Base-by-base conservation (phyloP, 2,888 invertebrate species). In the Euproctis similis region DNA sequence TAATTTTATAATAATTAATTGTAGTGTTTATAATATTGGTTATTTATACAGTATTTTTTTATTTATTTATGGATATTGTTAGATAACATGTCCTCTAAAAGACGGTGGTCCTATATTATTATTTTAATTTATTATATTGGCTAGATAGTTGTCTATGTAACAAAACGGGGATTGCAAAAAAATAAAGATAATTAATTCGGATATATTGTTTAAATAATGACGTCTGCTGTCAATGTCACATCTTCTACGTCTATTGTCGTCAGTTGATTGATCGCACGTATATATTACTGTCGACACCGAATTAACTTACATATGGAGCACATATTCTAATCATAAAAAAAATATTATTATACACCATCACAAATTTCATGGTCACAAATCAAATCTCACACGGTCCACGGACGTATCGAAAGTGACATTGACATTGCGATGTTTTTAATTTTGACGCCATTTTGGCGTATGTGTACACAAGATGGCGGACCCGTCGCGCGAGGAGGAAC, bases 401-500 rank as follows among this genome's bases (percentile, higher is more conserved):
- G 38, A 49, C 51, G 44, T 53, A 43, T 45, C 44, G 52, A 60
- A 68, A 71, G 73, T 77, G 76, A 86, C 85, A 85, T 86, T 89
- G 89, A 87, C 87, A 87, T 90, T 90, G 91, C 89, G 85, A 88
- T 78, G 81, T 86, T 82, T 82, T 80, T 87, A 82, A 86, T 85
- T 77, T 86, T 87, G 81, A 53, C 74, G 80, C 85, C 76, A 72
- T 76, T 53, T 62, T 66, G 82, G 77, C 75, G 62, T 66, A 53
- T 74, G 66, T 87, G 87, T 87, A 68, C 86, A 90, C 87, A 96
- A 96, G 94, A 96, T 97, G 95, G 96, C 96, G 86, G 97, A 97
- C 86, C 95, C 96, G 74, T 92, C 93, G 78, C 92, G 94, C 69
- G 96, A 97, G 86, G 94, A 97, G 88, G 95, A 97, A 85, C 96